Evolutionary conservation across 1,140 invertebrate species (phyloP).

Genomic region (Periplaneta americana): DNA sequence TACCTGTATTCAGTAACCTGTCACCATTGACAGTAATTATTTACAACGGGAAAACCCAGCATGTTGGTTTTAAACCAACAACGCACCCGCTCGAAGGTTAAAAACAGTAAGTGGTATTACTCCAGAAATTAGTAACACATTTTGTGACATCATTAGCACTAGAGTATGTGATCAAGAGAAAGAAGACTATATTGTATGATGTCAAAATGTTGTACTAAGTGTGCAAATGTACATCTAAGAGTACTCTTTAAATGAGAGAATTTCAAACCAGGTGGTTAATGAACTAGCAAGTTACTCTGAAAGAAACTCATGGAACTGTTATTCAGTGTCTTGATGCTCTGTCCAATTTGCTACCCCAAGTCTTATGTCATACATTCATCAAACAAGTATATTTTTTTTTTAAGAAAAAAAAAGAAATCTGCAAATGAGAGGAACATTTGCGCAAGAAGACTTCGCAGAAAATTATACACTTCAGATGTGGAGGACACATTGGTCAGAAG

Average conservation of each 20-base stretch:
- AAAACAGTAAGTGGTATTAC: background rate
- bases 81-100: no score
- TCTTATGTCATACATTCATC: background rate
- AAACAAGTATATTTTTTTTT: background rate
- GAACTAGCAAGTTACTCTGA: no score
- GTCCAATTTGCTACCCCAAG: background rate
- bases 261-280: no score
- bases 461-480: background rate
- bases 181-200: background rate
- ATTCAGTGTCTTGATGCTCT: background rate
- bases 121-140: background rate
- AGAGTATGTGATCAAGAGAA: background rate
- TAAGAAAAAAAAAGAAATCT: background rate
- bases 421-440: background rate
- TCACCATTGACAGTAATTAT: no score
- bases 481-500: no score
- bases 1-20: no score
- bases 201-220: background rate
- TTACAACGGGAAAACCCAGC: no score
- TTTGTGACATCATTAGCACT: background rate
- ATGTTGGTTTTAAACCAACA: no score
- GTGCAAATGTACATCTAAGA: background rate
- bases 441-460: background rate
- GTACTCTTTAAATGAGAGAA: no score
- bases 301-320: no score